A percentile compares a stretch with the other conserved stretches of the same genome.
phyloP scores from a whole-genome alignment of 2,888 invertebrate genomes.

The Sisyra nigra region DNA sequence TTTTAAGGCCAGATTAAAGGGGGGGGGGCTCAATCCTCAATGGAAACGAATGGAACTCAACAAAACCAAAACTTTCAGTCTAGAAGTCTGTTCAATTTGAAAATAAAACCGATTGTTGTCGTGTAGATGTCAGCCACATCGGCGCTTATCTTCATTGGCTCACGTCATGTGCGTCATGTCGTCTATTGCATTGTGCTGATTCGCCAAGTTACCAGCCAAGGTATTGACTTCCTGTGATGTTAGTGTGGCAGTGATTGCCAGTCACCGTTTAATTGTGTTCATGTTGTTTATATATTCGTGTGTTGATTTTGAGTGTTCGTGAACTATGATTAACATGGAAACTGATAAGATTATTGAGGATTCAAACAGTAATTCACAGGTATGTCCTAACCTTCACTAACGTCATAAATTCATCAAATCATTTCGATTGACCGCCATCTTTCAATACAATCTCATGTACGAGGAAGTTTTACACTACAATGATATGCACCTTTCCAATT shows the following conservation, averaged over 20 bases:
- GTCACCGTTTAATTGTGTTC: conserved; percentile 6
- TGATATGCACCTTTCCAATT: conserved; percentile 2
- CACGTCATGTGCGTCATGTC: too few species aligned
- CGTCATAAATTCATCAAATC: neutral
- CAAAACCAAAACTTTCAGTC: too few species aligned
- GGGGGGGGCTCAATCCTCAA: too few species aligned
- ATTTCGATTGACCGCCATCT: conserved; percentile 4
- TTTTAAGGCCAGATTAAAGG: too few species aligned
- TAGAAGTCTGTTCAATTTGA: too few species aligned
- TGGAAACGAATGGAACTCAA: too few species aligned
- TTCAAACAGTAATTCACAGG: conserved; percentile 51
- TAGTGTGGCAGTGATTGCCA: conserved; percentile 6
- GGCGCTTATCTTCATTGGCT: too few species aligned
- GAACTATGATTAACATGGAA: conserved; percentile 73
- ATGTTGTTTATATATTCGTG: conserved; percentile 11
- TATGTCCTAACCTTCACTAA: conserved; percentile 19
- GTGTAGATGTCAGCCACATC: too few species aligned
- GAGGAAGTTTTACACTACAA: conserved; percentile 1
- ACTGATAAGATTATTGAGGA: conserved; percentile 83
- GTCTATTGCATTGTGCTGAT: too few species aligned
- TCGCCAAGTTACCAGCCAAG: conserved; percentile 9
- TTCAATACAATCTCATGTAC: conserved; percentile 1
- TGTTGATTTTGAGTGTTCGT: conserved; percentile 14
- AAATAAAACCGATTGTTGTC: too few species aligned
- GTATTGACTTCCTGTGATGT: conserved; percentile 10